Conservation (phyloP, 2,797 vertebrate species). For the Chrysolophus pictus region DNA sequence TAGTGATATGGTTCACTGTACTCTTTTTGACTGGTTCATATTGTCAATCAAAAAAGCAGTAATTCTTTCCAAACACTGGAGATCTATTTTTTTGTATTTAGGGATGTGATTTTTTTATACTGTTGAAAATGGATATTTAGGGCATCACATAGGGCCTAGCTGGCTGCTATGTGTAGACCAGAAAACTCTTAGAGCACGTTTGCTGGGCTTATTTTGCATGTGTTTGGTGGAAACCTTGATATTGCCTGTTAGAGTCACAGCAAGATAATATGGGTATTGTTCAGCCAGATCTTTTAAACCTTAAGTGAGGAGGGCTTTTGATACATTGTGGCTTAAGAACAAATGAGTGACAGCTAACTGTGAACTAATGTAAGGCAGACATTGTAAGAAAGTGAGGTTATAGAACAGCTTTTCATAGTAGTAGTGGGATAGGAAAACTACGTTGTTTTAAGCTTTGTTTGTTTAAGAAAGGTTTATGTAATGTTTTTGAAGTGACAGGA, state of each 20-base stretch:
- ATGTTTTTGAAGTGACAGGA: not conserved
- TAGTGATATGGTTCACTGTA: rapidly evolving
- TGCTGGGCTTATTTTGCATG: not conserved
- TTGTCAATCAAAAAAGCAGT: not conserved
- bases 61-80: not conserved
- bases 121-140: not conserved
- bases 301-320: not conserved
- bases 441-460: not conserved
- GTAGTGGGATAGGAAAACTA: not conserved
- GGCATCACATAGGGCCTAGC: not conserved
- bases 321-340: not conserved
- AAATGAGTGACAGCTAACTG: not conserved
- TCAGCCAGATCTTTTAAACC: not conserved
- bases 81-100: not conserved
- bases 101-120: not conserved
- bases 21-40: not conserved
- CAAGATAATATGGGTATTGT: not conserved
- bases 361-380: not conserved
- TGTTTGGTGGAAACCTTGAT: not conserved
- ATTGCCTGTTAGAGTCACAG: not conserved
- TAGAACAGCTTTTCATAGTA: not conserved
- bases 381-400: not conserved
- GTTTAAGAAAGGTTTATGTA: not conserved
- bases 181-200: not conserved
- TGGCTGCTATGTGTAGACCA: not conserved